Evolutionary conservation across 2,797 vertebrate genomes (phyloP).

Genomic region (Alauda arvensis): DNA sequence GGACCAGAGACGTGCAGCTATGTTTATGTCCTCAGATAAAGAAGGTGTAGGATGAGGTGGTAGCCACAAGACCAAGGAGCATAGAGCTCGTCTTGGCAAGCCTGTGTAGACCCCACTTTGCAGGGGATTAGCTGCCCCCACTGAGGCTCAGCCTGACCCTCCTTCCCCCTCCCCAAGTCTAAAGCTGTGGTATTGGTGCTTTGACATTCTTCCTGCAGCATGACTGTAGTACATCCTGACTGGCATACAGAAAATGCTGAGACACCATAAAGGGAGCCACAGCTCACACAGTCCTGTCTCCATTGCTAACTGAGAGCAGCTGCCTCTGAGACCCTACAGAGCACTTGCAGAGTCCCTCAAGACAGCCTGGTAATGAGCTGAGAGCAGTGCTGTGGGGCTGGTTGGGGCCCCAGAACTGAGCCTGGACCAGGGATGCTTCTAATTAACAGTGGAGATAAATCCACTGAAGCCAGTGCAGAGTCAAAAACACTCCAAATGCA

Average conservation of each 20-base stretch:
- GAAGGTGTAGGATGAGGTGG: neutral
- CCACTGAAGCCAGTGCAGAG: neutral
- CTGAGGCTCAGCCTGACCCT: neutral
- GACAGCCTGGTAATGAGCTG: neutral
- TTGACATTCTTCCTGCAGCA: rapidly evolving
- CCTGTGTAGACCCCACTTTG: neutral
- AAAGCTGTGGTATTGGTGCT: rapidly evolving
- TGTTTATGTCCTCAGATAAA: neutral
- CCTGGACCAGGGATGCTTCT: neutral
- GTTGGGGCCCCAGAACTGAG: neutral
- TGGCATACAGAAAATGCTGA: rapidly evolving
- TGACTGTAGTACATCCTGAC: too few relatives aligned
- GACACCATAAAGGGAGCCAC: neutral
- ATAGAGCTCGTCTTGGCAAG: neutral
- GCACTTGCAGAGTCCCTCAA: neutral
- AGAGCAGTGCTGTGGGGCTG: neutral
- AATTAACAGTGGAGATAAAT: neutral
- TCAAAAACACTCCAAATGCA: rapidly evolving
- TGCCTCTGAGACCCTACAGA: neutral
- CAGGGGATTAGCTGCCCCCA: neutral
- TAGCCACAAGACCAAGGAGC: neutral
- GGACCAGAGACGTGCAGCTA: neutral
- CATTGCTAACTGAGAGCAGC: rapidly evolving
- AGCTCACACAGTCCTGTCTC: neutral
- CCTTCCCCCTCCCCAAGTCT: neutral